These are phyloP conservation scores for Amphiduros pacificus DNA, from an alignment of 2,888 invertebrate species.

Conservation along the genomic window DNA sequence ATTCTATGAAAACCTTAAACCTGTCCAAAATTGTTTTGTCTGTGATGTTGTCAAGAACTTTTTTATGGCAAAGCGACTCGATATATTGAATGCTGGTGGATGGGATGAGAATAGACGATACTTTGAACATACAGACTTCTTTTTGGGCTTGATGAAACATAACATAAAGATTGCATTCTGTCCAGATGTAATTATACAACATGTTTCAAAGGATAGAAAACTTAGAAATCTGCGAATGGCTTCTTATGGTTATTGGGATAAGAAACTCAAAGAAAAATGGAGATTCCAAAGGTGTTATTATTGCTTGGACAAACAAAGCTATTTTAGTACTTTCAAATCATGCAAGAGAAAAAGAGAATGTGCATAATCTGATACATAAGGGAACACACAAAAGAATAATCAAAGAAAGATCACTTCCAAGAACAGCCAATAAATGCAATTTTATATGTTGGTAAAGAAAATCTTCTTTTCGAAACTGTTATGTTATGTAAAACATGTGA, in stretches of 20 bases:
- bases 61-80: neutral
- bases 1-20: neutral
- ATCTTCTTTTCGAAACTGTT: too few species aligned
- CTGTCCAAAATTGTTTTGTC: neutral
- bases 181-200: neutral
- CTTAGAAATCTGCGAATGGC: neutral
- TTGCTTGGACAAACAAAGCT: too few species aligned
- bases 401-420: too few species aligned
- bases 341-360: too few species aligned
- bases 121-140: neutral
- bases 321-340: too few species aligned
- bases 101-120: neutral
- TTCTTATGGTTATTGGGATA: neutral
- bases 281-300: neutral
- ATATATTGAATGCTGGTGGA: neutral
- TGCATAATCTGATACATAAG: too few species aligned
- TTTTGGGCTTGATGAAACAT: neutral
- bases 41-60: neutral
- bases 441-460: too few species aligned
- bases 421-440: too few species aligned
- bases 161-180: neutral
- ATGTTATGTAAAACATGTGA: too few species aligned
- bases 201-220: neutral
- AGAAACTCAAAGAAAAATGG: neutral
- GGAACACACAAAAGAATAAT: too few species aligned